phyloP scores from a whole-genome alignment of 2,113 vertebrate genomes.

The Todiramphus saurophagus region DNA sequence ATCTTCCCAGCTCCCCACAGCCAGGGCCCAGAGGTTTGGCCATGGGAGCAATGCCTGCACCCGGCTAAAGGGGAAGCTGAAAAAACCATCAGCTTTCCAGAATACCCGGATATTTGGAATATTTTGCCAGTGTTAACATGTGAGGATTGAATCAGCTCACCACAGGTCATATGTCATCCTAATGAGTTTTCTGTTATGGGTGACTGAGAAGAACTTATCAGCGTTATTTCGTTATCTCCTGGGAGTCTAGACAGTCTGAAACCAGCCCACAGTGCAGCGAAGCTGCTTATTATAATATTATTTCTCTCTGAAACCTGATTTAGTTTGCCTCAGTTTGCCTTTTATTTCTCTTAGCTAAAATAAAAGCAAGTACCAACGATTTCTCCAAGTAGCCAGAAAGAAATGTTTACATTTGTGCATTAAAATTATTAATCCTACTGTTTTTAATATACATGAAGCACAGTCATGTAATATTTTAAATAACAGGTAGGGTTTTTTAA shows the following conservation, averaged over 20 bases:
- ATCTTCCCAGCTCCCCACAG: neutral
- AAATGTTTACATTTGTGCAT: slow-evolving; percentile 34
- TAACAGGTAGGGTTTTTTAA: slow-evolving; percentile 26
- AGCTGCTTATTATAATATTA: slow-evolving; percentile 19
- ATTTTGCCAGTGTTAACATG: neutral
- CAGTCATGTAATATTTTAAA: neutral
- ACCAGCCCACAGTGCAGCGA: neutral
- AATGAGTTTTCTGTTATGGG: slow-evolving; percentile 54
- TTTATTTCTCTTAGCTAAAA: neutral
- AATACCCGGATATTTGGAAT: neutral
- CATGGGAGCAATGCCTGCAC: neutral
- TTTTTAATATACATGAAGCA: neutral
- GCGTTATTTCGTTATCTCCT: slow-evolving; percentile 40
- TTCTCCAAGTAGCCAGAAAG: neutral
- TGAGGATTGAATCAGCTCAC: neutral
- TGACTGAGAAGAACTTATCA: slow-evolving; percentile 51
- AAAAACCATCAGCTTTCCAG: neutral
- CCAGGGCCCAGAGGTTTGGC: neutral
- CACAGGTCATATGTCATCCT: slow-evolving; percentile 32
- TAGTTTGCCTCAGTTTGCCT: neutral
- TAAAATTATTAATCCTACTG: slow-evolving; percentile 32
- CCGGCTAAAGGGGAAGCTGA: neutral
- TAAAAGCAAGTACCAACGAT: slow-evolving; percentile 37
- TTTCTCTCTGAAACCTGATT: slow-evolving; percentile 43
- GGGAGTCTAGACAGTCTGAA: slow-evolving; percentile 57